A percentile compares a stretch with the other conserved stretches of the same genome.
Evolutionary conservation across 2,797 vertebrate species (phyloP).

Genomic region (Pyrocephalus nanus): DNA sequence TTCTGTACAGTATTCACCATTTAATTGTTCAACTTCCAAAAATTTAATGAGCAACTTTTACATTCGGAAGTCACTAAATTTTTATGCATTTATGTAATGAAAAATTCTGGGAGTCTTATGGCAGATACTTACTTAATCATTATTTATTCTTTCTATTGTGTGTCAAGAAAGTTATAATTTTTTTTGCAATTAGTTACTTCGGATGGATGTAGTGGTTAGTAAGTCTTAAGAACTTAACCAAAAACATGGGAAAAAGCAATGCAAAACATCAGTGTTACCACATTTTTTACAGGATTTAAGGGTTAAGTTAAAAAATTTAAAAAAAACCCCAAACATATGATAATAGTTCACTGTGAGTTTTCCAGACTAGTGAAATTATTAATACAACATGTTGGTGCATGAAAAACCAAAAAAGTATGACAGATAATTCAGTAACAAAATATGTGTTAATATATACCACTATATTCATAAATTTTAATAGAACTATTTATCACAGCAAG

Average conservation of each 20-base stretch:
- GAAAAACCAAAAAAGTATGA: neutral
- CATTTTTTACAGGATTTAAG: neutral
- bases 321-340: neutral
- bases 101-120: neutral
- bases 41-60: neutral
- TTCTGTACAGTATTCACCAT: neutral
- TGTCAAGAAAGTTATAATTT: neutral
- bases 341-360: neutral
- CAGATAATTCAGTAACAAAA: slow-evolving; percentile 59
- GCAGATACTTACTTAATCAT: neutral
- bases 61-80: neutral
- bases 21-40: neutral
- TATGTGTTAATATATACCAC: slow-evolving; percentile 64
- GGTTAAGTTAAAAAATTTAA: neutral
- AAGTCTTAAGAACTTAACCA: neutral
- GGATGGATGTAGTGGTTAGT: neutral
- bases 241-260: neutral
- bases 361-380: slow-evolving; percentile 20
- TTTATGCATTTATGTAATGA: neutral
- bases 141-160: neutral
- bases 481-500: slow-evolving; percentile 73
- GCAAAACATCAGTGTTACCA: neutral
- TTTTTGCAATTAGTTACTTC: neutral
- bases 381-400: neutral
- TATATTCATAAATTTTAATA: slow-evolving; percentile 74